These are phyloP conservation scores for Axinella damicornis DNA, from an alignment of 37 sponge, comb jelly and placozoan species.

Conservation along the genomic window DNA sequence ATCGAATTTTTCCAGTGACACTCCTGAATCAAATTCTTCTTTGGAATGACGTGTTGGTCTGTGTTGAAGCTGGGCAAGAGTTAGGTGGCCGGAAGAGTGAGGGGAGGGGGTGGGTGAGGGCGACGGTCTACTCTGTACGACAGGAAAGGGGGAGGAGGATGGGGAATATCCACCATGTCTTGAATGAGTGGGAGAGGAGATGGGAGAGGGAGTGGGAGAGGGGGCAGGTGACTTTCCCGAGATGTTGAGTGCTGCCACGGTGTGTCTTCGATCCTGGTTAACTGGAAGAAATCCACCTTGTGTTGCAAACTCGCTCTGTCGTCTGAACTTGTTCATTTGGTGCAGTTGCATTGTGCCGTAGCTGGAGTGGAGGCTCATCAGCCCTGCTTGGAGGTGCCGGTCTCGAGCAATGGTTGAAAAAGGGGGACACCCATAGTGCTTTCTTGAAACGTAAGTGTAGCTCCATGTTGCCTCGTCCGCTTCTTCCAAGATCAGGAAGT, in stretches of 20 bases:
- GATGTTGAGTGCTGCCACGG: not conserved
- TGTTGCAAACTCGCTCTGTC: too few species aligned
- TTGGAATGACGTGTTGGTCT: too few species aligned
- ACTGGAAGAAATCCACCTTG: not conserved
- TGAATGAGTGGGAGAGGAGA: not conserved
- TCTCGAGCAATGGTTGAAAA: slow-evolving; percentile 15
- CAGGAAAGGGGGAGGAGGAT: not conserved
- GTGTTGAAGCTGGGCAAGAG: too few species aligned
- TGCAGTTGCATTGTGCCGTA: not conserved
- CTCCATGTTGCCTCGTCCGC: not conserved
- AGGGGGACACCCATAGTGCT: slow-evolving; percentile 60
- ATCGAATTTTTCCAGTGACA: not conserved
- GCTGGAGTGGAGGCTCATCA: slow-evolving; percentile 17
- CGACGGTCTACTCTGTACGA: too few species aligned
- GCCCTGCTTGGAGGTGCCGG: slow-evolving; percentile 23
- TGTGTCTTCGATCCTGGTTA: not conserved
- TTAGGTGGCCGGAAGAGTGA: too few species aligned
- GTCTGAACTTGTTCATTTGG: not conserved
- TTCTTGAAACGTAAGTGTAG: slow-evolving; percentile 40
- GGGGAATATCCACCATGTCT: not conserved
- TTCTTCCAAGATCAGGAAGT: slow-evolving; percentile 57
- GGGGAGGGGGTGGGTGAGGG: too few species aligned
- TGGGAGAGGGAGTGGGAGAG: too few species aligned
- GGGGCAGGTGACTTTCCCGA: not conserved
- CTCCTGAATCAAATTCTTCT: not conserved